Conservation (phyloP, 2,113 vertebrate species). For the Phrynosoma blainvillii region DNA sequence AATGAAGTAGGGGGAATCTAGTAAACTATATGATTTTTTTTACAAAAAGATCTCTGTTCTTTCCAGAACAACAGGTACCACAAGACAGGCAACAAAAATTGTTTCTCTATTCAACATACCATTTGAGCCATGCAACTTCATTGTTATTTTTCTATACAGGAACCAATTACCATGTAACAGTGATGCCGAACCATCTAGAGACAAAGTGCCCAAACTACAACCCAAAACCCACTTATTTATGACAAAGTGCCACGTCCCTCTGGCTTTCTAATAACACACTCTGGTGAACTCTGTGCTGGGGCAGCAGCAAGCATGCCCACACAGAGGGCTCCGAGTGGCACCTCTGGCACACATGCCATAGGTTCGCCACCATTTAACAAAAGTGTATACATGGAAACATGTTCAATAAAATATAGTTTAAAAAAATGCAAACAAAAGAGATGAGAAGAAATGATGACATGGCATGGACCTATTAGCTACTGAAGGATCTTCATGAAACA, state of each 20-base stretch:
- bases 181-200: too few species aligned
- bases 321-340: too few species aligned
- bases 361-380: not conserved
- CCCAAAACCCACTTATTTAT: too few species aligned
- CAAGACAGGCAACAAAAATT: not conserved
- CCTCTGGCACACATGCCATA: too few species aligned
- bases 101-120: not conserved
- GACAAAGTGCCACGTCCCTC: too few species aligned
- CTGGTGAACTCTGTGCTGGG: too few species aligned
- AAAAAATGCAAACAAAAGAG: not conserved
- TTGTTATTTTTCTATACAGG: not conserved
- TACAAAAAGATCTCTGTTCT: not conserved
- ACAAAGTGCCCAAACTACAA: too few species aligned
- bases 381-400: not conserved
- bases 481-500: not conserved
- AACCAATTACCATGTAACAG: not conserved
- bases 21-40: not conserved
- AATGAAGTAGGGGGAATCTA: too few species aligned
- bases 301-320: too few species aligned
- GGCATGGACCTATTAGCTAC: not conserved
- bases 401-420: not conserved
- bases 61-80: not conserved
- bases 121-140: not conserved
- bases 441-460: not conserved
- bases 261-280: too few species aligned